Percentiles rank a stretch among this genome's conserved stretches.
These are phyloP conservation scores for Cacoxenus indagator DNA, from an alignment of 2,888 invertebrate species.

Conservation along the genomic window DNA sequence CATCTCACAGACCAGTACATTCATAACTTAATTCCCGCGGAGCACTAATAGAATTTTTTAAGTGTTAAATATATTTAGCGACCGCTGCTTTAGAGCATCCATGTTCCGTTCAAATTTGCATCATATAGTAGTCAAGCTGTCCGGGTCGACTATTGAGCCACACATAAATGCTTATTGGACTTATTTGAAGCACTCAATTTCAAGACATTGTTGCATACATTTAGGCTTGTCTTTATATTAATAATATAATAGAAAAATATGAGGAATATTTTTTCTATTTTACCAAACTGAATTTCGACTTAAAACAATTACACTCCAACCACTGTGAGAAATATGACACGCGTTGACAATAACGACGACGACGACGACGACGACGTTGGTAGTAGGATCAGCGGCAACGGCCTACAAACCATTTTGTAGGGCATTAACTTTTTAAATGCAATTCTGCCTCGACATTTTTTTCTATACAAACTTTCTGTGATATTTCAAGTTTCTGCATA, in stretches of 20 bases:
- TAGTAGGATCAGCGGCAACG: neutral
- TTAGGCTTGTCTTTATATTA: too few species aligned
- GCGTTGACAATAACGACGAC: neutral
- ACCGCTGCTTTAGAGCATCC: too few species aligned
- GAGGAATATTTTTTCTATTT: neutral
- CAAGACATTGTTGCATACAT: too few species aligned
- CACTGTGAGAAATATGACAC: neutral
- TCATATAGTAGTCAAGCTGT: too few species aligned
- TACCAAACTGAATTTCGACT: neutral
- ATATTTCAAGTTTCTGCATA: conserved; percentile 9
- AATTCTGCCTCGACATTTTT: conserved; percentile 17
- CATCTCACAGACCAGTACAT: too few species aligned
- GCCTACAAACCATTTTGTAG: conserved; percentile 1
- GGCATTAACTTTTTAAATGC: conserved; percentile 15
- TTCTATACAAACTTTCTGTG: neutral
- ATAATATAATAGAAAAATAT: neutral
- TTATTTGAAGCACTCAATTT: too few species aligned
- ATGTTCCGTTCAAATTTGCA: too few species aligned
- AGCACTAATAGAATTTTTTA: too few species aligned
- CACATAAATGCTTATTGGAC: too few species aligned
- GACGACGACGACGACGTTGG: neutral
- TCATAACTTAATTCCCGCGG: too few species aligned
- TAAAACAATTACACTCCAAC: neutral
- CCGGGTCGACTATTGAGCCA: too few species aligned
- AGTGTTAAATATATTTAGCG: too few species aligned